Evolutionary conservation across 2,888 invertebrate species (phyloP), one percentile per base, ranked within the genome.

Genomic region (Thyatira batis): DNA sequence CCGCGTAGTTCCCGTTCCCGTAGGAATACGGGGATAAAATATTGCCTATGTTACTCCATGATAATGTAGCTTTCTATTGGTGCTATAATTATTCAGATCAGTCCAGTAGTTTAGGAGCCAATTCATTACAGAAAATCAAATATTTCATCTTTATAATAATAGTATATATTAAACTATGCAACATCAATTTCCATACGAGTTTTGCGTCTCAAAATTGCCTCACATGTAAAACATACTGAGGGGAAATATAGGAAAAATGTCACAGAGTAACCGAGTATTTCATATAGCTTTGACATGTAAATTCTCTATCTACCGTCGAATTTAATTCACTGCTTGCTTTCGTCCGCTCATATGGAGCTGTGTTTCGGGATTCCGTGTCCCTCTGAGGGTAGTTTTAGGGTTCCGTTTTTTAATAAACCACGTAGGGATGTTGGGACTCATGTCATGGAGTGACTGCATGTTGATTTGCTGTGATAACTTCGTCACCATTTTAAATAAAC

Each of bases 281-380:
- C 63, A 65, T 67, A 65, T 58, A 54, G 60, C 65, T 64, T 69
- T 69, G 67, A 67, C 61, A 69, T 69, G 69, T 60, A 69, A 69
- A 69, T 69, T 64, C 58, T 63, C 63, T 63, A 64, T 61, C 61
- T 62, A 60, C 63, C 67, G 58, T 69, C 61, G 62, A 67, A 69
- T 69, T 63, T 67, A 67, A 67, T 67, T 67, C 63, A 63, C 52
- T 53, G 48, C 27, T 27, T 17, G 46, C 20, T 48, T 48, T 20
- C 27, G 39, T 39, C 17, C 39, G 39, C 39, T n/a, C 17, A 39
- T 4, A 17, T 39, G 17, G 39, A 39, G 17, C 39, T 0, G 17
- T 17, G 39, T 17, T 17, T 8, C 11, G 23, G 23, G 23, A 23
- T 23, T 23, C 23, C 23, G 23, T 23, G 23, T 23, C 6, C 23